Evolutionary conservation across 2,113 vertebrate genomes (phyloP).

Genomic region (Podocnemis expansa): DNA sequence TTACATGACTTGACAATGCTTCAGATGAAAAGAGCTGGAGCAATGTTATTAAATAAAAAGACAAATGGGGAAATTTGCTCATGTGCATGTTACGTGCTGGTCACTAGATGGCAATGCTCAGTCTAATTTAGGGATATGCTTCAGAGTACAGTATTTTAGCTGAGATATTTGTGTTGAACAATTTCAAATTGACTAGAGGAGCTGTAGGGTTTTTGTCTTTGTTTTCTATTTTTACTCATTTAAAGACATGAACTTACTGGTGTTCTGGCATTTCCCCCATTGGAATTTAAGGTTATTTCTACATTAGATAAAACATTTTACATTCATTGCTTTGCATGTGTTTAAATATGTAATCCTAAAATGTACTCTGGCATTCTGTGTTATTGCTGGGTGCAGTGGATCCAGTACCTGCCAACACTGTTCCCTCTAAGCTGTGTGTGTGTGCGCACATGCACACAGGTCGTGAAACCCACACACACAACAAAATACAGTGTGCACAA

Average conservation of each 20-base stretch:
- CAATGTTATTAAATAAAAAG: background rate
- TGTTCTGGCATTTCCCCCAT: background rate
- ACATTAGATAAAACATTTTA: background rate
- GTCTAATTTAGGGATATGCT: background rate
- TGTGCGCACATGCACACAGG: too few relatives aligned
- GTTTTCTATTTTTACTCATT: background rate
- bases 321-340: background rate
- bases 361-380: constrained; percentile 9
- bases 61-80: background rate
- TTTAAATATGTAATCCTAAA: constrained; percentile 32
- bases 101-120: constrained; percentile 62
- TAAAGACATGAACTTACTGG: background rate
- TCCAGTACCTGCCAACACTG: constrained; percentile 8
- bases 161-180: background rate
- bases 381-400: background rate
- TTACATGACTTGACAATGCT: accelerated
- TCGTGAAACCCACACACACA: too few relatives aligned
- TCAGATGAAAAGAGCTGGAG: background rate
- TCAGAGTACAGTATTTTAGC: background rate
- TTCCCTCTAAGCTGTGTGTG: too few relatives aligned
- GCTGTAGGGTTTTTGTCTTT: background rate
- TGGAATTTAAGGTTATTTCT: background rate
- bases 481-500: too few relatives aligned
- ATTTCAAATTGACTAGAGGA: background rate
- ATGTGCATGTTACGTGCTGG: background rate